These are phyloP conservation scores for Lepas anatifera DNA, from an alignment of 2,888 invertebrate species.

Conservation along the genomic window DNA sequence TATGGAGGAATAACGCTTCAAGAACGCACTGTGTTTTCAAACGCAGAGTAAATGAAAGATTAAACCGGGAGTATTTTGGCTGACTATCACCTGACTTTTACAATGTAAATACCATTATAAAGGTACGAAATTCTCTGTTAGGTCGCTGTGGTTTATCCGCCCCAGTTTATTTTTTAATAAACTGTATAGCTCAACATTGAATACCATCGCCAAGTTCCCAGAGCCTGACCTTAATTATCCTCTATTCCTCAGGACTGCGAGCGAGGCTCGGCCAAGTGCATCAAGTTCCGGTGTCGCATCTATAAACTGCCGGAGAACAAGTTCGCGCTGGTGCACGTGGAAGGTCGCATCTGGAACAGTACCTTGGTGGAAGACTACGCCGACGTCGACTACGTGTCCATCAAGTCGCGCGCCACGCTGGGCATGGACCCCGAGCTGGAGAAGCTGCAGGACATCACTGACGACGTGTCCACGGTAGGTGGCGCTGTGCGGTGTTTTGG, in stretches of 20 bases:
- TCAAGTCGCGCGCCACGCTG: conserved; percentile 23
- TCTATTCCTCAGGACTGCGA: background rate
- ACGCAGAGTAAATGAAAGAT: no score
- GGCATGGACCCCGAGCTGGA: conserved; percentile 22
- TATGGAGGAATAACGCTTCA: no score
- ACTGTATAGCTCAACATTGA: no score
- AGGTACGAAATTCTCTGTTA: no score
- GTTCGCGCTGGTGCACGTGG: conserved; percentile 22
- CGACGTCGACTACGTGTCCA: conserved; percentile 22
- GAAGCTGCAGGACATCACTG: conserved; percentile 21
- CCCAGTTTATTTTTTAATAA: no score
- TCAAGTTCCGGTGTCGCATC: conserved; percentile 23
- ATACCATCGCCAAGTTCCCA: background rate
- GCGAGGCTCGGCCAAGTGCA: conserved; percentile 21
- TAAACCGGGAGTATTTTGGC: no score
- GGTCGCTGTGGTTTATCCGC: no score
- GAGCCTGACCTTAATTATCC: background rate
- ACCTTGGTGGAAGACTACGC: conserved; percentile 26
- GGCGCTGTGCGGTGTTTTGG: no score
- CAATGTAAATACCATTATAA: no score
- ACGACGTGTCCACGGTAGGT: conserved; percentile 17
- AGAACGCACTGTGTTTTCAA: no score
- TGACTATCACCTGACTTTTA: no score
- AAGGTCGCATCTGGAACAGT: conserved; percentile 25
- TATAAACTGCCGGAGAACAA: conserved; percentile 20